A percentile compares a stretch with the other conserved stretches of the same genome.
Evolutionary conservation across 1,140 invertebrate species (phyloP).

Genomic region (Habropoda laboriosa): DNA sequence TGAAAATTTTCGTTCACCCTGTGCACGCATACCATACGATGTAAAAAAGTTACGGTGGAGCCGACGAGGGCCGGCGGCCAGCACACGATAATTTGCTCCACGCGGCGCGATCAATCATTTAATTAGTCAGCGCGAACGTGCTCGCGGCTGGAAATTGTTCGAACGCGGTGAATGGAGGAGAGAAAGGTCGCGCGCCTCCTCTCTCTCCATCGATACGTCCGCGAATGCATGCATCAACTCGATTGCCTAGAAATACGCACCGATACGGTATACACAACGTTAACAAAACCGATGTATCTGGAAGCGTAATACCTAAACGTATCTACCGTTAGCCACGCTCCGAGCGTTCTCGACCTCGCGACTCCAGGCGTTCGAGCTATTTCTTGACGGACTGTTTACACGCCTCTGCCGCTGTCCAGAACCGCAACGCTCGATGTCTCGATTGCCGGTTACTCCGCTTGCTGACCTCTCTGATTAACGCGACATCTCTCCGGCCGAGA

Average conservation of each 20-base stretch:
- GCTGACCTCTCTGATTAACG: constrained; percentile 27
- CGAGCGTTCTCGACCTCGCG: constrained; percentile 44
- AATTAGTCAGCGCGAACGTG: constrained; percentile 49
- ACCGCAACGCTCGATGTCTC: background rate
- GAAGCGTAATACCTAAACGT: constrained; percentile 28
- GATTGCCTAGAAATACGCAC: constrained; percentile 33
- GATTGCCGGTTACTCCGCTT: background rate
- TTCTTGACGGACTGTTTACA: constrained; percentile 40
- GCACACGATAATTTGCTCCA: constrained; percentile 35
- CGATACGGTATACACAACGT: constrained; percentile 38
- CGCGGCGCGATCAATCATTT: constrained; percentile 56
- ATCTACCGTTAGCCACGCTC: constrained; percentile 53
- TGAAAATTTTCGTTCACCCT: no score
- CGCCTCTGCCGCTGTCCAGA: background rate
- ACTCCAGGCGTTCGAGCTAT: constrained; percentile 28
- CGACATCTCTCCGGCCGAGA: background rate
- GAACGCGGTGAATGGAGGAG: constrained; percentile 43
- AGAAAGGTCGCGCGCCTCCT: constrained; percentile 20
- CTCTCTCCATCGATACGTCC: constrained; percentile 7
- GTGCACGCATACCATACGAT: no score
- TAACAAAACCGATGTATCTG: constrained; percentile 14
- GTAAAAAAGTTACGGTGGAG: background rate
- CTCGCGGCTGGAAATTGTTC: constrained; percentile 23
- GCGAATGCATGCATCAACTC: constrained; percentile 3
- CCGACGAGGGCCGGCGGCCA: background rate